Conservation (phyloP, 2,797 vertebrate species). For the Acanthurus tractus region DNA sequence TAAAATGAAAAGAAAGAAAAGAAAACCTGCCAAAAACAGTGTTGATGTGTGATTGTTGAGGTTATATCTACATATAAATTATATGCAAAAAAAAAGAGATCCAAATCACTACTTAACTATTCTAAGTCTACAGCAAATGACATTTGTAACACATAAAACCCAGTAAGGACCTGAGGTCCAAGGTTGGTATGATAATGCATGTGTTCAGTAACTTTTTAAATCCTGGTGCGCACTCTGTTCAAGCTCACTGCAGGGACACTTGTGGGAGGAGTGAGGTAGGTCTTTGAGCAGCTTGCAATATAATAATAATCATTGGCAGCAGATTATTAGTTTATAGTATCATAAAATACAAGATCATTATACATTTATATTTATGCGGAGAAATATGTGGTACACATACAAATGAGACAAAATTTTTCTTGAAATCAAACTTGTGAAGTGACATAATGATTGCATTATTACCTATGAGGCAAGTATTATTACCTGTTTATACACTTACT, state of each 20-base stretch:
- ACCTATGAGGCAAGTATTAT: not conserved
- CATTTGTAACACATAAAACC: conserved; percentile 24
- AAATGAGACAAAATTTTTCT: not conserved
- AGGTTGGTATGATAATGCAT: conserved; percentile 76
- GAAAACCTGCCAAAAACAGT: not conserved
- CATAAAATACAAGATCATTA: not conserved
- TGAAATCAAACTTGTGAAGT: not conserved
- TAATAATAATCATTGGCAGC: not conserved
- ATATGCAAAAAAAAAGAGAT: not conserved
- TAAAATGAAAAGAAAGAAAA: not conserved
- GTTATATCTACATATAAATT: not conserved
- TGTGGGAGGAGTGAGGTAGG: conserved; percentile 61
- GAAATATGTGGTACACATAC: not conserved
- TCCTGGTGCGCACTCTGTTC: conserved; percentile 23
- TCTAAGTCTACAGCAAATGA: not conserved
- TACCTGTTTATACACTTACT: not conserved
- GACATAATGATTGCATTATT: not conserved
- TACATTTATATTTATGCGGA: not conserved
- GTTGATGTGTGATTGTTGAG: too few relatives aligned
- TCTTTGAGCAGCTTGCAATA: conserved; percentile 9
- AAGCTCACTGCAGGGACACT: conserved; percentile 29
- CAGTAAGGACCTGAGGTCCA: conserved; percentile 71
- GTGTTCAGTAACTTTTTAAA: conserved; percentile 49
- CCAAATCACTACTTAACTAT: not conserved
- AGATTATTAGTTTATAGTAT: not conserved